Conservation (phyloP, 1,140 invertebrate species). For the Lutraria rhynchaena region DNA sequence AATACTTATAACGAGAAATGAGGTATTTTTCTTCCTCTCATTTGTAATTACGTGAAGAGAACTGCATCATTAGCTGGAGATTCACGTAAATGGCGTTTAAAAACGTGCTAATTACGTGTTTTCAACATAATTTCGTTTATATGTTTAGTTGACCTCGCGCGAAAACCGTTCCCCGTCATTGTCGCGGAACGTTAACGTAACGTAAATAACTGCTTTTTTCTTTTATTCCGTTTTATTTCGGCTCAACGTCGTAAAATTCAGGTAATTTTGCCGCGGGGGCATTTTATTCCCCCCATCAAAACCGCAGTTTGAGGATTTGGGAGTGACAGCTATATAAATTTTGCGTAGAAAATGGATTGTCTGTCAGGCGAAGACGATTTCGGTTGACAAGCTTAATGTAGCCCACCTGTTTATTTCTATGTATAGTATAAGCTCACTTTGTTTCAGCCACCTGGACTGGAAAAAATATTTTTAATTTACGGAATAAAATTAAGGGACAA, state of each 20-base stretch:
- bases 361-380: conserved; percentile 47
- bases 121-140: conserved; percentile 13
- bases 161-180: conserved; percentile 13
- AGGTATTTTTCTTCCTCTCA: too few relatives aligned
- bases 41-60: too few relatives aligned
- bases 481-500: conserved; percentile 4
- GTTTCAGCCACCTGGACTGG: conserved; percentile 44
- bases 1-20: too few relatives aligned
- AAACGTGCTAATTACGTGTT: not conserved
- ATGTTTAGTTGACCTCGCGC: conserved; percentile 23
- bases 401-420: conserved; percentile 54
- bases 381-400: conserved; percentile 19
- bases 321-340: conserved; percentile 63
- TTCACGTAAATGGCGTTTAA: conserved; percentile 20
- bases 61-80: not conserved
- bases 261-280: conserved; percentile 49
- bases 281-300: conserved; percentile 59
- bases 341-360: conserved; percentile 53
- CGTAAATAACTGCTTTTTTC: conserved; percentile 57
- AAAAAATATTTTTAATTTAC: conserved; percentile 47
- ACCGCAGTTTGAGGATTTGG: conserved; percentile 54
- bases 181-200: conserved; percentile 34
- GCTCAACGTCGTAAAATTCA: conserved; percentile 37
- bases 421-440: conserved; percentile 39
- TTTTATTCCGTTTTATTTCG: conserved; percentile 59